phyloP scores from a whole-genome alignment of 2,113 vertebrate species.

The Smithornis capensis region DNA sequence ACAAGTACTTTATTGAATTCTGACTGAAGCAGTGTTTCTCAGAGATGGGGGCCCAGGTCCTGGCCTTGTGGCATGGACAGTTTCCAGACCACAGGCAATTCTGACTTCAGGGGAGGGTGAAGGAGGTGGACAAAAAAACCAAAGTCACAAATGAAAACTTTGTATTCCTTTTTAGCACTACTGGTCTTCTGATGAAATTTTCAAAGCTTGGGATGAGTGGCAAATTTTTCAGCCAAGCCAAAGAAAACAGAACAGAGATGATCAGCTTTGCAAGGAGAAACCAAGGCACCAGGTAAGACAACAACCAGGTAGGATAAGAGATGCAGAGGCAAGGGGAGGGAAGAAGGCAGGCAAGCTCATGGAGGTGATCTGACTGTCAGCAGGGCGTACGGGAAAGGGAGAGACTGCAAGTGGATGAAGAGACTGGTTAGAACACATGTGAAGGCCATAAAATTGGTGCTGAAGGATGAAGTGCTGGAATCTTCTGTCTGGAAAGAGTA shows the following conservation, averaged over 20 bases:
- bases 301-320: not conserved
- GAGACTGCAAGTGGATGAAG: not conserved
- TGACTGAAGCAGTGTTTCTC: not conserved
- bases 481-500: not conserved
- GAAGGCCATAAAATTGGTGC: not conserved
- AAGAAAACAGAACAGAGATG: not conserved
- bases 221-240: not conserved
- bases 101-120: not conserved
- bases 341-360: not conserved
- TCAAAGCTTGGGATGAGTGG: not conserved
- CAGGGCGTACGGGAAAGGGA: rapidly evolving
- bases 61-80: not conserved
- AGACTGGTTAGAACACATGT: not conserved
- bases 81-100: not conserved
- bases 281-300: not conserved
- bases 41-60: not conserved
- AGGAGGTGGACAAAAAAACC: not conserved
- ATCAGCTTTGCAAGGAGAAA: not conserved
- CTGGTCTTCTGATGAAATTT: not conserved
- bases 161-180: not conserved
- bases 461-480: not conserved
- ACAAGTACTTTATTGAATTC: not conserved
- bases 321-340: not conserved
- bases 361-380: not conserved
- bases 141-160: not conserved